These are phyloP conservation scores for Parazoanthus atlanticus DNA, from an alignment of 92 coral and sea anemone genomes.

Conservation along the genomic window DNA sequence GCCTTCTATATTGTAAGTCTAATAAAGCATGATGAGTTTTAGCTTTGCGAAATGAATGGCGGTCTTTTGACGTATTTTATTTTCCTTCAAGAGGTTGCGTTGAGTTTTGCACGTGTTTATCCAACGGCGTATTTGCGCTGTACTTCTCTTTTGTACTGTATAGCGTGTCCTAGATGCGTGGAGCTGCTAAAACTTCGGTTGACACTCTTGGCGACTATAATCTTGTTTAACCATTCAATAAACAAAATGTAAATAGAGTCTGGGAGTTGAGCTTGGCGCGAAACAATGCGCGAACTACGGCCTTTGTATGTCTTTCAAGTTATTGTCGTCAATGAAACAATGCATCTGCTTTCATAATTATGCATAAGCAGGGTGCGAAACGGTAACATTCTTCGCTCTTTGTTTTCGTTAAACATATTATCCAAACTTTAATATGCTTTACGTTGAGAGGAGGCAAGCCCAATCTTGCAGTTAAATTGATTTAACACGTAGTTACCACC, in stretches of 20 bases:
- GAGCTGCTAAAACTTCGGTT: background rate
- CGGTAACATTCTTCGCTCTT: constrained; percentile 1
- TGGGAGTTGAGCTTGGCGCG: background rate
- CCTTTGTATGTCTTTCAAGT: constrained; percentile 7
- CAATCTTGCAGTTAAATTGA: background rate
- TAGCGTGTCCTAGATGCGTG: background rate
- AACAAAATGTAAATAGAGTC: constrained; percentile 36
- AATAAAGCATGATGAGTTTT: background rate
- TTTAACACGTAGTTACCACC: too few species aligned
- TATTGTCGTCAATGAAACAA: background rate
- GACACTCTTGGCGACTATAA: background rate
- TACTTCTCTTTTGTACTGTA: constrained; percentile 29
- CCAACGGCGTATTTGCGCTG: background rate
- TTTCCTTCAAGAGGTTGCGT: background rate
- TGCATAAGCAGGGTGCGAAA: background rate
- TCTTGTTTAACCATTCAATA: constrained; percentile 27
- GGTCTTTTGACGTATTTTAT: background rate
- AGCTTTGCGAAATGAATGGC: background rate
- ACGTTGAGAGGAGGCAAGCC: background rate
- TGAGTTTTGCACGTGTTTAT: background rate
- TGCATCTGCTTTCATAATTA: background rate
- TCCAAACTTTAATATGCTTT: background rate
- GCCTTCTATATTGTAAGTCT: background rate
- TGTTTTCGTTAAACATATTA: constrained; percentile 1
- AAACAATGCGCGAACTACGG: constrained; percentile 23